These are phyloP conservation scores for Acronicta aceris DNA, from an alignment of 2,888 invertebrate genomes.

Conservation along the genomic window DNA sequence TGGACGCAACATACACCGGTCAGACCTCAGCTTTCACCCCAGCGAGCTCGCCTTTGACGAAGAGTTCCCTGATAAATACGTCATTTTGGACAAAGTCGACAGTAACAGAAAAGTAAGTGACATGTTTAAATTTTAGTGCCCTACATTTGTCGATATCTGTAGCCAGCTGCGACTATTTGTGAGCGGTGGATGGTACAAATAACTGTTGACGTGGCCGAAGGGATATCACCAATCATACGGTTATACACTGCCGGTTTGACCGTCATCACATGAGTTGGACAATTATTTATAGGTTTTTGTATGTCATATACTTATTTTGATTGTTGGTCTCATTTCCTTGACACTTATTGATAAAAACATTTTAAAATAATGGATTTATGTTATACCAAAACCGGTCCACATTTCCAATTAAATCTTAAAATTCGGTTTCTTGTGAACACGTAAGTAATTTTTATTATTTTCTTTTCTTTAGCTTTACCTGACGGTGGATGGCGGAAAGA, in stretches of 20 bases:
- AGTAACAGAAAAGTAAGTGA: conserved; percentile 89
- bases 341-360: too few relatives aligned
- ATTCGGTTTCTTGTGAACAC: too few relatives aligned
- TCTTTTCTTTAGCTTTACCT: conserved; percentile 91
- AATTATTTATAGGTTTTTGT: conserved; percentile 28
- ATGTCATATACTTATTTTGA: conserved; percentile 16
- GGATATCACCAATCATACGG: conserved; percentile 54
- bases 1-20: conserved; percentile 91
- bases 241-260: conserved; percentile 33
- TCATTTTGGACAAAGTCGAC: conserved; percentile 93
- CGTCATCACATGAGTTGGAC: conserved; percentile 25
- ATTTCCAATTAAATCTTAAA: too few relatives aligned
- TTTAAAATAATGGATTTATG: too few relatives aligned
- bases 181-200: conserved; percentile 3
- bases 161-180: conserved; percentile 13
- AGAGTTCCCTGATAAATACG: conserved; percentile 91
- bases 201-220: conserved; percentile 31
- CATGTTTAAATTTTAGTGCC: neutral
- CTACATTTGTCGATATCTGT: neutral
- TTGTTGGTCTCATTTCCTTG: conserved; percentile 5
- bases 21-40: conserved; percentile 92
- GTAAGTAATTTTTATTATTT: conserved; percentile 1
- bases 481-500: conserved; percentile 93
- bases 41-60: conserved; percentile 94
- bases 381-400: too few relatives aligned